Percentiles rank a stretch among this genome's conserved stretches.
Evolutionary conservation across 2,888 invertebrate genomes (phyloP).

Genomic region (Dichetophora obliterata): DNA sequence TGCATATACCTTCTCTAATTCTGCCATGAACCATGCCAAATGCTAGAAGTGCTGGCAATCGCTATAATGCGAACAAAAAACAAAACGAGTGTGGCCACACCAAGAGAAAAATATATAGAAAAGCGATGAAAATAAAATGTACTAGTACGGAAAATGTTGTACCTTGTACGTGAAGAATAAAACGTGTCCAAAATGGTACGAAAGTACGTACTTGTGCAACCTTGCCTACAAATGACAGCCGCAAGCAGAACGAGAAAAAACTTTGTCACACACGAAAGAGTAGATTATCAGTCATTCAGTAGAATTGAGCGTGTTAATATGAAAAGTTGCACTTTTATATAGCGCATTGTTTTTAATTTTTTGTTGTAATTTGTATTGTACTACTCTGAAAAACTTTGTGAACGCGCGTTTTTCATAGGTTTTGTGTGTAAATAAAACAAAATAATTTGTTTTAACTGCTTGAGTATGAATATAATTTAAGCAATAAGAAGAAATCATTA

Average conservation of each 20-base stretch:
- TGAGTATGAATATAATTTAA: conserved; percentile 21
- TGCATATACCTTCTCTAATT: too few relatives aligned
- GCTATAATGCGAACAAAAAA: too few relatives aligned
- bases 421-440: conserved; percentile 1
- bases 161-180: too few relatives aligned
- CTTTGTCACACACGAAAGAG: not conserved
- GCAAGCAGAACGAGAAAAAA: not conserved
- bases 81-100: too few relatives aligned
- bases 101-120: too few relatives aligned
- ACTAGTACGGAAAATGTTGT: too few relatives aligned
- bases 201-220: too few relatives aligned
- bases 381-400: not conserved
- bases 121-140: too few relatives aligned
- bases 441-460: not conserved
- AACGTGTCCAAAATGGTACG: too few relatives aligned
- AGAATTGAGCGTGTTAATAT: conserved; percentile 34
- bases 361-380: conserved; percentile 38
- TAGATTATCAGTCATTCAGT: conserved; percentile 25
- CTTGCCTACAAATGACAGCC: not conserved
- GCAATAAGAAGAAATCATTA: not conserved
- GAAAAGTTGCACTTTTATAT: not conserved
- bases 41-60: too few relatives aligned
- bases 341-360: conserved; percentile 28
- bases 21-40: too few relatives aligned
- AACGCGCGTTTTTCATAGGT: conserved; percentile 34